These are phyloP conservation scores for Drosophila algonquin DNA, from an alignment of 2,888 invertebrate genomes.

Conservation along the genomic window DNA sequence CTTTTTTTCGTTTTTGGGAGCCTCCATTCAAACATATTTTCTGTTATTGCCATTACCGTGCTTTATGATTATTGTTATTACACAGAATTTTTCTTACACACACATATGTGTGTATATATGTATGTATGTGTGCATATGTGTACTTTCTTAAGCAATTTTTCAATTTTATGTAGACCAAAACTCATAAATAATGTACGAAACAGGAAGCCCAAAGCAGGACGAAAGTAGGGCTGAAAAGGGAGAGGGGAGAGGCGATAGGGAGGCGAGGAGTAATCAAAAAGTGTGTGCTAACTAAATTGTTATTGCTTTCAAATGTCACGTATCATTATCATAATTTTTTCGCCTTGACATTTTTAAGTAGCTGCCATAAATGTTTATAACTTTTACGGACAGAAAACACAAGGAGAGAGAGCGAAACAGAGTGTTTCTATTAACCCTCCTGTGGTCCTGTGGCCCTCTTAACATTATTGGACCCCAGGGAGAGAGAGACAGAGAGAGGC, in stretches of 20 bases:
- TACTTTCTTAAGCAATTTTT: slow-evolving; percentile 64
- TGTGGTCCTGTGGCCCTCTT: slow-evolving; percentile 46
- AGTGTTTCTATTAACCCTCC: slow-evolving; percentile 70
- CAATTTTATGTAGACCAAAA: slow-evolving; percentile 65
- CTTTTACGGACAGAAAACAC: slow-evolving; percentile 54
- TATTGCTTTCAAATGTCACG: slow-evolving; percentile 80
- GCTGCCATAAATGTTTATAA: slow-evolving; percentile 80
- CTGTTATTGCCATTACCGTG: slow-evolving; percentile 36
- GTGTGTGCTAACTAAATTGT: slow-evolving; percentile 78
- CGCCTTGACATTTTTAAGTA: slow-evolving; percentile 77
- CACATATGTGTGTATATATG: slow-evolving; percentile 5
- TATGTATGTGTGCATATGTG: background rate
- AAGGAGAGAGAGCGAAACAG: background rate
- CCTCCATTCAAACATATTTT: background rate
- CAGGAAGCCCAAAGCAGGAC: slow-evolving; percentile 5
- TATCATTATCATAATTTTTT: slow-evolving; percentile 79
- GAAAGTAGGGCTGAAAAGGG: background rate
- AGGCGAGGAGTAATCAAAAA: slow-evolving; percentile 63
- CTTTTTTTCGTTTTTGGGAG: no score
- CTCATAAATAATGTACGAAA: slow-evolving; percentile 61
- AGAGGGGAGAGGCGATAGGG: no score
- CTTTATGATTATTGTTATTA: slow-evolving; percentile 72
- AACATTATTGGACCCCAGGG: slow-evolving; percentile 72
- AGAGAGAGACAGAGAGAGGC: slow-evolving; percentile 8
- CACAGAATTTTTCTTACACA: slow-evolving; percentile 45